Conservation (phyloP, 1,140 invertebrate genomes). For the Dryas iulia region DNA sequence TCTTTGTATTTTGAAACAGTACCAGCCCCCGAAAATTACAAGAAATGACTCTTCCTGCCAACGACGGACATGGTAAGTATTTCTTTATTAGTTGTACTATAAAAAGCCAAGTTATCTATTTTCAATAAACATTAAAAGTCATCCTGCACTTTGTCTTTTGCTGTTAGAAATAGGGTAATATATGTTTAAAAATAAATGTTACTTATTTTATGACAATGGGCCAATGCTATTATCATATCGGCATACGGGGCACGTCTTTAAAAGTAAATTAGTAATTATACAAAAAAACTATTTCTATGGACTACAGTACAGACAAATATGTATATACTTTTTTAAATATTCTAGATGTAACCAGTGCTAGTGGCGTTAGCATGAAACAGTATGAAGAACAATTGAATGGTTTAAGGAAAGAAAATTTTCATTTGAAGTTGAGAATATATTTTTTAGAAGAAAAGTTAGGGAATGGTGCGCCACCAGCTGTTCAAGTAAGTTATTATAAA, state of each 20-base stretch:
- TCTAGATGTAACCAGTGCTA: constrained; percentile 61
- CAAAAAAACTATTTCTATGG: no score
- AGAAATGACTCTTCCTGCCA: constrained; percentile 60
- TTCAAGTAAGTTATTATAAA: constrained; percentile 81
- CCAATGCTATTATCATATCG: no score
- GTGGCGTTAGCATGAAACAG: constrained; percentile 87
- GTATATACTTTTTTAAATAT: not conserved
- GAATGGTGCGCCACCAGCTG: constrained; percentile 76
- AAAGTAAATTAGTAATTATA: no score
- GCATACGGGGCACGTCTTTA: no score
- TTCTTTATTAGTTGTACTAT: not conserved
- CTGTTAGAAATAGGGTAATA: no score
- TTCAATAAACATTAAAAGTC: no score
- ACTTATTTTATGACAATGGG: no score
- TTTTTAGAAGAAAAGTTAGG: constrained; percentile 93
- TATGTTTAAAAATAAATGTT: no score
- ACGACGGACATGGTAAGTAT: constrained; percentile 57
- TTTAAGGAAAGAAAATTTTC: constrained; percentile 95
- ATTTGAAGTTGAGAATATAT: constrained; percentile 93
- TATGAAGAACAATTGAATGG: constrained; percentile 92
- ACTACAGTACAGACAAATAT: no score
- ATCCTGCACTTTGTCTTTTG: no score
- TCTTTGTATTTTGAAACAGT: constrained; percentile 49
- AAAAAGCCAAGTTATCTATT: no score
- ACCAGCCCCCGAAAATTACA: constrained; percentile 68